phyloP scores from a whole-genome alignment of 2,113 vertebrate genomes.

The Eleginops maclovinus region DNA sequence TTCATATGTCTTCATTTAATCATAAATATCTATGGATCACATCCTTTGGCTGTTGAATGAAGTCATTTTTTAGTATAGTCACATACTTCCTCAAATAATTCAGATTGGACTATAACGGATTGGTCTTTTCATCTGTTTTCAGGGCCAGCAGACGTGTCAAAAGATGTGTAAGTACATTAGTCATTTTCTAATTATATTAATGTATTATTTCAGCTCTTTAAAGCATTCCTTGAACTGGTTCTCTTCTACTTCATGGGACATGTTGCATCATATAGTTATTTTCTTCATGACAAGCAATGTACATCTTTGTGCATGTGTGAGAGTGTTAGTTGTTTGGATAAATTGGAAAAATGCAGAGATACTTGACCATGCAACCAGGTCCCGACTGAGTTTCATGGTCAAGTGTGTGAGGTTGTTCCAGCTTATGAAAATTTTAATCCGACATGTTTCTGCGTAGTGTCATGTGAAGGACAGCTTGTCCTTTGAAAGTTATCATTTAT shows the following conservation, averaged over 20 bases:
- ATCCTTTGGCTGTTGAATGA: neutral
- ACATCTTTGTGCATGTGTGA: neutral
- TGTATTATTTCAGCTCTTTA: neutral
- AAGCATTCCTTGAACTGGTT: neutral
- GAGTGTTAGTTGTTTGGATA: neutral
- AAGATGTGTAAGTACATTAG: slow-evolving; percentile 91
- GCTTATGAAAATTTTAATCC: slow-evolving; percentile 1
- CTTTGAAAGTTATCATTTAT: slow-evolving; percentile 7
- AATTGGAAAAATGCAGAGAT: neutral
- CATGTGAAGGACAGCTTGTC: slow-evolving; percentile 21
- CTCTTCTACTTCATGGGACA: no score
- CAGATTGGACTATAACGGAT: slow-evolving; percentile 21
- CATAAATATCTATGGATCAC: neutral
- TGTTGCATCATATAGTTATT: no score
- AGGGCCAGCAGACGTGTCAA: slow-evolving; percentile 91
- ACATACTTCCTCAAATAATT: neutral
- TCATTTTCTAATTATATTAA: slow-evolving; percentile 13
- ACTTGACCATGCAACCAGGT: slow-evolving; percentile 4
- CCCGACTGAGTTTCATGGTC: neutral
- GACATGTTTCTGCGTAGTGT: neutral
- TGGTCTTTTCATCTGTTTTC: slow-evolving; percentile 50
- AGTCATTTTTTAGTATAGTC: neutral
- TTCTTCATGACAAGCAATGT: no score
- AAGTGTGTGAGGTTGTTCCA: neutral
- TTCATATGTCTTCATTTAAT: neutral